phyloP scores from a whole-genome alignment of 1,140 invertebrate genomes.

The Myzus persicae region DNA sequence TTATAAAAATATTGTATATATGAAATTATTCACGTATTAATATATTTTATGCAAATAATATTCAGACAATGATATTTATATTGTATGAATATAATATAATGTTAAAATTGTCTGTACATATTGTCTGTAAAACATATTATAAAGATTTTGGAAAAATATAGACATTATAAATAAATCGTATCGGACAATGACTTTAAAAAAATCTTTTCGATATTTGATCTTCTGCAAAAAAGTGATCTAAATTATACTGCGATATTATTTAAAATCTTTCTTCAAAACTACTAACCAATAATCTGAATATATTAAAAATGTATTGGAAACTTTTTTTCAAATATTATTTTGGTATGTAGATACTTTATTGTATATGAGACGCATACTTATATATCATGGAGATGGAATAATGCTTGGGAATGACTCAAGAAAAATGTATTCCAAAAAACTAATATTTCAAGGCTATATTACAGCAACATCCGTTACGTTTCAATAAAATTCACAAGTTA shows the following conservation, averaged over 20 bases:
- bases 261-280: neutral
- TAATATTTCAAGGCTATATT: conserved; percentile 3
- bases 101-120: neutral
- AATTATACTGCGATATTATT: neutral
- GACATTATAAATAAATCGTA: neutral
- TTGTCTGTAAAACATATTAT: neutral
- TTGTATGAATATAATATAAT: neutral
- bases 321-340: conserved; percentile 20
- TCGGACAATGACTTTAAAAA: neutral
- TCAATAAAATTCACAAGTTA: neutral
- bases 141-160: neutral
- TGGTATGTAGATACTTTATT: neutral
- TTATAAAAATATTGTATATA: too few species aligned
- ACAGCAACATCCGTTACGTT: neutral
- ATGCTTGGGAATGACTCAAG: neutral
- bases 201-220: neutral
- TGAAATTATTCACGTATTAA: too few species aligned
- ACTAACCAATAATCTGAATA: neutral
- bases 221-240: neutral
- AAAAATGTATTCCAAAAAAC: neutral
- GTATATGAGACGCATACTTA: neutral
- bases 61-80: neutral
- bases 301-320: neutral
- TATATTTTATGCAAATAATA: too few species aligned
- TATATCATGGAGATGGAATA: neutral